phyloP scores from a whole-genome alignment of 64 coral and sea anemone species.

The Pachyseris speciosa region DNA sequence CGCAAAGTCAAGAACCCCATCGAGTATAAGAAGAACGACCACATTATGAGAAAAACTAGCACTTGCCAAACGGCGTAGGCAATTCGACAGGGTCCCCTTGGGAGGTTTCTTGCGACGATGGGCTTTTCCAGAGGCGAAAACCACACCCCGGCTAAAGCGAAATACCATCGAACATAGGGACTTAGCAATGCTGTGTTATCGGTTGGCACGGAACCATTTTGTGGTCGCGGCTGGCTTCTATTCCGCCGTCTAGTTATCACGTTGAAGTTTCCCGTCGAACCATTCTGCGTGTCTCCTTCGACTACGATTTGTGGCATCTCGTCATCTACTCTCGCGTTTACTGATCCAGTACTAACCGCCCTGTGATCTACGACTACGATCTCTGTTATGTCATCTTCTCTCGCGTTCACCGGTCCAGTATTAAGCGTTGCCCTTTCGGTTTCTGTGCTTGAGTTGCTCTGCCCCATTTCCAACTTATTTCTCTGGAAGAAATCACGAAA shows the following conservation, averaged over 20 bases:
- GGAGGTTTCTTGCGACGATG: not conserved
- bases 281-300: too few relatives aligned
- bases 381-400: not conserved
- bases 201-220: too few relatives aligned
- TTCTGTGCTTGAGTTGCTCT: too few relatives aligned
- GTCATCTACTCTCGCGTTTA: too few relatives aligned
- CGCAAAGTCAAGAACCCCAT: constrained; percentile 28
- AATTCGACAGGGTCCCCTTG: not conserved
- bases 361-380: not conserved
- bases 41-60: constrained; percentile 14
- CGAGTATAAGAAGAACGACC: constrained; percentile 33
- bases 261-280: too few relatives aligned
- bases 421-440: too few relatives aligned
- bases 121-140: not conserved
- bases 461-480: not conserved
- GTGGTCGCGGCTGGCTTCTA: too few relatives aligned
- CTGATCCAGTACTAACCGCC: too few relatives aligned
- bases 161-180: not conserved
- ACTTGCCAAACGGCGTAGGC: constrained; percentile 10
- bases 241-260: too few relatives aligned
- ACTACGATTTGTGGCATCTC: too few relatives aligned
- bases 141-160: constrained; percentile 21
- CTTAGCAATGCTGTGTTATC: not conserved
- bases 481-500: not conserved
- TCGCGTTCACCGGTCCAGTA: too few relatives aligned